Conservation (phyloP, 2,113 vertebrate genomes). For the Condylura cristata region DNA sequence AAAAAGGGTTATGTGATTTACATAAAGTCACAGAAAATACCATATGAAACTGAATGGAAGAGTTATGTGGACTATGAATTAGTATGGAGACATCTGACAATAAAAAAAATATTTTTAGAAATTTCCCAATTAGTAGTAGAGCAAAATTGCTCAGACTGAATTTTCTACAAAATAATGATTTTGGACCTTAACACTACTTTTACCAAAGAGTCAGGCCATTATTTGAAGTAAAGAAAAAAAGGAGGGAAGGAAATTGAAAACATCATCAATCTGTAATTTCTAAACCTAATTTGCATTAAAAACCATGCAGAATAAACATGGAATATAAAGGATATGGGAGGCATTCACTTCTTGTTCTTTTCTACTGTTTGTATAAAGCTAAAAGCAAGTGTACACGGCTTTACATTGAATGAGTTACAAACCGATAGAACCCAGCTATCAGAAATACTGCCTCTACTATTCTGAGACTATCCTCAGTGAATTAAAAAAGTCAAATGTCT, state of each 20-base stretch:
- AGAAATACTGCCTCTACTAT: not conserved
- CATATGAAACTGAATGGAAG: constrained; percentile 33
- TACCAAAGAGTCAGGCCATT: not conserved
- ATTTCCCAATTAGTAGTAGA: constrained; percentile 34
- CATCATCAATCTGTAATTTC: not conserved
- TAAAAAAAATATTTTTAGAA: not conserved
- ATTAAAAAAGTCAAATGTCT: not conserved
- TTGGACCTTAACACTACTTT: not conserved
- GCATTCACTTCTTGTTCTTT: not conserved
- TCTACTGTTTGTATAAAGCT: not conserved
- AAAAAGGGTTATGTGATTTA: constrained; percentile 47
- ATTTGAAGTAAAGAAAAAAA: not conserved
- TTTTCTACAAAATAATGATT: not conserved
- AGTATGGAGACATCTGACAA: not conserved
- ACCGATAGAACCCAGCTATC: not conserved
- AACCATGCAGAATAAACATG: not conserved
- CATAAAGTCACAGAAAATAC: constrained; percentile 35
- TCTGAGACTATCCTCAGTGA: not conserved
- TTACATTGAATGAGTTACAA: not conserved
- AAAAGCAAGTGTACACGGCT: not conserved
- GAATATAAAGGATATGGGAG: not conserved
- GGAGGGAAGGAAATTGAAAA: not conserved
- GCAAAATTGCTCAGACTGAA: not conserved
- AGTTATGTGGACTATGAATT: not conserved
- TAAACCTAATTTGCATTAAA: constrained; percentile 18